Conservation (phyloP, 2,888 invertebrate genomes). For the Uropetala carovei region DNA sequence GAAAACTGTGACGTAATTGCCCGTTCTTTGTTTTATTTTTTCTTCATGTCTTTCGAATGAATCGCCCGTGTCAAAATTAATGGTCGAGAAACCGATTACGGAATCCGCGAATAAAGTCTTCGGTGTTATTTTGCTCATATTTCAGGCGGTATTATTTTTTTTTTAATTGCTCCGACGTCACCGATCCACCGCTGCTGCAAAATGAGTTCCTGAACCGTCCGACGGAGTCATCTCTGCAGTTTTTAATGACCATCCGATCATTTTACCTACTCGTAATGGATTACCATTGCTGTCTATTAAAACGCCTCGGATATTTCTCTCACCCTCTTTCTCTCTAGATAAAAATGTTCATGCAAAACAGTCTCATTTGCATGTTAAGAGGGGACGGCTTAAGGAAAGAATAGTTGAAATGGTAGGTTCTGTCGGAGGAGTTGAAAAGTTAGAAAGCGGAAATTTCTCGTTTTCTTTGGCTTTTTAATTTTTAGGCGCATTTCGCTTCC, state of each 20-base stretch:
- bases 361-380: slow-evolving; percentile 3
- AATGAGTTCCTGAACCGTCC: no score
- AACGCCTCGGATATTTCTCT: neutral
- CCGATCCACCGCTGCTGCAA: no score
- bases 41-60: no score
- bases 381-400: neutral
- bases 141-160: no score
- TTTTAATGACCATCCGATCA: no score
- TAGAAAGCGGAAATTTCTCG: neutral
- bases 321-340: neutral
- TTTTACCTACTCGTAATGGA: neutral
- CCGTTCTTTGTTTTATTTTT: neutral
- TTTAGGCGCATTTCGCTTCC: no score
- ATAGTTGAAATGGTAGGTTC: neutral
- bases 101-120: no score
- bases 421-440: neutral
- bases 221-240: no score
- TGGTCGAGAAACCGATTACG: no score
- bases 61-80: no score
- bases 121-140: no score
- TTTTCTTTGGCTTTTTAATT: neutral
- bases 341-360: slow-evolving; percentile 21
- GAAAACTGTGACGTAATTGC: slow-evolving; percentile 24
- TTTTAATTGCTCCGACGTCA: no score
- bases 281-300: neutral